Evolutionary conservation across 2,113 vertebrate species (phyloP), one percentile per base, ranked within the genome.

Genomic region (Dissostichus mawsoni): DNA sequence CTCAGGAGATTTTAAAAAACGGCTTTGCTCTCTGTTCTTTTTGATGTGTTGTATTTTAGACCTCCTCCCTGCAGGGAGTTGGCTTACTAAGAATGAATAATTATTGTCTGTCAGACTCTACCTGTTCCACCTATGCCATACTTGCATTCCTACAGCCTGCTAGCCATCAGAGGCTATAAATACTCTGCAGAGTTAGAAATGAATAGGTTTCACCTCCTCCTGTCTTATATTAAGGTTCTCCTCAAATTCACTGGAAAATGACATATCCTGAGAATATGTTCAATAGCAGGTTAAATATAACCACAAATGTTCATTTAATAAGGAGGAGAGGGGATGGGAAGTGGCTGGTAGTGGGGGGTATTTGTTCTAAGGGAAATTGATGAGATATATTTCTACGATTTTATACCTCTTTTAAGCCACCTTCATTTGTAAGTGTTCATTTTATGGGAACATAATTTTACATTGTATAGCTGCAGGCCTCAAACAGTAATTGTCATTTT

Each of bases 211-310:
- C 72, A 89, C 85, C 76, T 79, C 85, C 76, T 79, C 51, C 66
- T 78, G 74, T 87, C 86, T 87, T 87, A 77, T 78, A 76, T 89
- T 84, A 68, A 74, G 68, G 45, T 63, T 85, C 74, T 88, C 68
- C 58, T 83, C 66, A 61, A 81, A 84, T 72, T 81, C 87, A 78
- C 76, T 53, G 61, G 86, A 91, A 83, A 80, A 68, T 63, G 68
- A 55, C 48, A 16, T 78, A 80, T 62, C 58, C 51, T 44, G 65
- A 78, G 76, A 80, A 82, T 72, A 80, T 74, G 77, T 78, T 86
- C 64, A 81, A 53, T 66, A 76, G 66, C 36, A 41, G 47, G 70
- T 75, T 89, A 88, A 88, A 84, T 87, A 81, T 91, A 90, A 78
- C 72, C 68, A 7, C 62, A 68, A 86, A 86, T 85, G 69, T 86